Conservation (phyloP, 2,888 invertebrate genomes). For the Tineola bisselliella region DNA sequence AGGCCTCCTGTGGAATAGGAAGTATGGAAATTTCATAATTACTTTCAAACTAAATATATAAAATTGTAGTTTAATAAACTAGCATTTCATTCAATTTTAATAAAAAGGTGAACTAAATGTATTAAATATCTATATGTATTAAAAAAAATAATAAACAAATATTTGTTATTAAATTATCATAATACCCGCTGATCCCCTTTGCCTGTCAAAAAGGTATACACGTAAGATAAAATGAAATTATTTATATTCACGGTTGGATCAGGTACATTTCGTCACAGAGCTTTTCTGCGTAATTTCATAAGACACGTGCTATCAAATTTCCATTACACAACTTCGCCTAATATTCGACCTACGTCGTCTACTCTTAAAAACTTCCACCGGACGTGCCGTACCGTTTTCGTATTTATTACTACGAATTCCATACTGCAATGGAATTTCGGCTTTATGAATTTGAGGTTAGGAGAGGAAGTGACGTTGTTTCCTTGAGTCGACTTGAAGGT, state of each 20-base stretch:
- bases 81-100: not conserved
- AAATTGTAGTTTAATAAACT: not conserved
- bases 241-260: slow-evolving; percentile 33
- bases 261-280: slow-evolving; percentile 19
- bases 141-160: not conserved
- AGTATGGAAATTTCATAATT: too few species aligned
- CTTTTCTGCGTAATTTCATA: slow-evolving; percentile 16
- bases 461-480: not conserved
- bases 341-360: slow-evolving; percentile 36
- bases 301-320: slow-evolving; percentile 40
- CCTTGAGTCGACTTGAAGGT: slow-evolving; percentile 29
- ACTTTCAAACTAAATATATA: too few species aligned
- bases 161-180: not conserved
- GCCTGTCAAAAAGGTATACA: not conserved
- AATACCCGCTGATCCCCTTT: not conserved
- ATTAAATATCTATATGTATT: not conserved
- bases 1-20: too few species aligned
- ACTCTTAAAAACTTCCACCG: slow-evolving; percentile 44
- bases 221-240: slow-evolving; percentile 26
- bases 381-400: slow-evolving; percentile 45
- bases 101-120: not conserved
- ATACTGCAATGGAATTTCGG: not conserved
- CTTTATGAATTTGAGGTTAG: slow-evolving; percentile 9
- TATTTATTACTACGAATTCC: slow-evolving; percentile 16
- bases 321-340: slow-evolving; percentile 34